Evolutionary conservation across 2,888 invertebrate genomes (phyloP), one percentile per base, ranked within the genome.

Genomic region (Tinea pellionella): DNA sequence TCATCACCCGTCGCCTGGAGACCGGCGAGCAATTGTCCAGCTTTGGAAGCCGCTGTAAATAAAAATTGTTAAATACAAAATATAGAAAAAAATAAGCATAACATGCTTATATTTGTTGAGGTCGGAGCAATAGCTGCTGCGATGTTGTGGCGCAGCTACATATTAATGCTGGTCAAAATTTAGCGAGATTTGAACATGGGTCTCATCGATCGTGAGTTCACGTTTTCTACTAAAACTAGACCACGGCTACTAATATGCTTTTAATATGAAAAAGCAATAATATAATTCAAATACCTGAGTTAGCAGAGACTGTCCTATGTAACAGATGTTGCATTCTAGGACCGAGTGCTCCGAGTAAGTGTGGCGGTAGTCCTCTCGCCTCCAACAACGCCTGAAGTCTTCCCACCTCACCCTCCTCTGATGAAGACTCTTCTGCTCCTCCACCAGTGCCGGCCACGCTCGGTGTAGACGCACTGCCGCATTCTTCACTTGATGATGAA

Each of bases 301-400:
- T 87, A 60, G 95, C 94, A 57, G 96, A 96, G 90, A 98, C 97
- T 65, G 96, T 97, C 66, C 98, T 90, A 75, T 98, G 97, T 63
- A 98, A 87, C 61, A 98, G 89, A 74, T 98, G 97, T 75, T 98
- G 98, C 97, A 99, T 96, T 60, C 98, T 90, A 57, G 98, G 97
- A 0, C 96, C 98, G 60, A 99, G 89, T 0, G 98, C 97, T 37
- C 98, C 97, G 69, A 99, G 96, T 63, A 99, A 89, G 77, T 98
- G 98, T 12, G 98, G 97, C n/a, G 98, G 98, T 66, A 98, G 81
- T 24, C 98, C 98, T 65, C 98, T 90, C 12, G 98, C 96, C 84
- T 98, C 98, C 60, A 98, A 89, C 68, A 98, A 85, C 19, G 98
- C 98, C 80, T 98, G 98, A 62, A 98, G 89, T 58, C 98, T 92